Base-by-base conservation (phyloP, 2,797 vertebrate genomes). In the Sebastes trivittatus region DNA sequence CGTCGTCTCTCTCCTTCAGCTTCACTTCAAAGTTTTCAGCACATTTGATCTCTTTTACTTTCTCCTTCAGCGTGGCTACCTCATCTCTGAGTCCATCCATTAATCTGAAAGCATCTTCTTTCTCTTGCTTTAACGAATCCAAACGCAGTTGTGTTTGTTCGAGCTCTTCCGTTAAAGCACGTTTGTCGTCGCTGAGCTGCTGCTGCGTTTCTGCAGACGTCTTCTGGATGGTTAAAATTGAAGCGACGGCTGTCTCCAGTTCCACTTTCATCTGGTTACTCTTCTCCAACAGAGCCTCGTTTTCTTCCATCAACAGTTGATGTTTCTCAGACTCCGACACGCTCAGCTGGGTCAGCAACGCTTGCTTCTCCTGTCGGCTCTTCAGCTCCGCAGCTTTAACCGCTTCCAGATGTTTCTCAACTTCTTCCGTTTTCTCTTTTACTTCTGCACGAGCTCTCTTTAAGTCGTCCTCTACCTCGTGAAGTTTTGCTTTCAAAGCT, bases 81-180 rank as follows among this genome's bases (percentile, higher is more conserved):
- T 97, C 93, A 27, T 74, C 81, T 80, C 34, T 81, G 18, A 95
- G 93, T 29, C 92, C 91, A 64, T 92, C 75, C 1, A 94, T 84
- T 30, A 84, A 67, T 36, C 34, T 69, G 5, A 81, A 16, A 65
- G 91, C 81, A 11, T 89, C 80, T 30, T 95, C 93, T 49, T 94
- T 95, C 80, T 97, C 95, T 81, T 60, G 85, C 36, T 88, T 88
- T 20, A 94, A 25, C 7, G 86, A 81, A 84, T 96, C 94, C 61
- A 96, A 81, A 58, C 88, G 86, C 81, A 87, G 22, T 65, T 72
- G 75, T 7, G 88, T 59, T 23, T 89, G 87, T 67, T 94, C 86
- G 3, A 91, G 81, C 29, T 92, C 80, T 9, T 69, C 23, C 3
- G 66, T 63, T 13, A 89, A 56, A 85, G 0, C 13, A 36, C 9